Evolutionary conservation across 1,140 invertebrate genomes (phyloP).

Genomic region (Dolichoris vasculosae): DNA sequence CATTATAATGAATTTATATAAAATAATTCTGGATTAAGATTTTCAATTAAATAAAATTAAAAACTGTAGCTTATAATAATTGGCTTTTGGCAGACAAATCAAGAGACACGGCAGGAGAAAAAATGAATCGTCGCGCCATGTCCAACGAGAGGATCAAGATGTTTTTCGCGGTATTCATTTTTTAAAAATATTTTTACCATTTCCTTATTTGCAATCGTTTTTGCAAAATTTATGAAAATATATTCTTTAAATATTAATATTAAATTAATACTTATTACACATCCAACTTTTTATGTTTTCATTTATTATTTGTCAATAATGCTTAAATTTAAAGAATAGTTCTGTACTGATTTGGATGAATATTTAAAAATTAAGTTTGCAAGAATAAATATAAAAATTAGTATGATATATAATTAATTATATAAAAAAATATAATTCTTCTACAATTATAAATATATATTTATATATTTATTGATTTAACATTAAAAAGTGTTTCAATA

Average conservation of each 20-base stretch:
- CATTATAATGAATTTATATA: neutral
- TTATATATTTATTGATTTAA: no score
- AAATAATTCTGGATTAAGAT: neutral
- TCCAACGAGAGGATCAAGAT: slow-evolving; percentile 95
- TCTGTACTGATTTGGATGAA: neutral
- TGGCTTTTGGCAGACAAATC: slow-evolving; percentile 71
- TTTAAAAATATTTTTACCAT: slow-evolving; percentile 9
- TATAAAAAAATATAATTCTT: no score
- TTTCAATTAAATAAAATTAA: neutral
- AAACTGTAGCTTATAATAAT: slow-evolving; percentile 49
- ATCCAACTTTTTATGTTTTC: neutral
- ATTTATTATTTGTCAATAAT: neutral
- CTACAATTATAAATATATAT: no score
- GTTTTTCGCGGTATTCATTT: slow-evolving; percentile 86
- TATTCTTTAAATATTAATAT: slow-evolving; percentile 15
- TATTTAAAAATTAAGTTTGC: slow-evolving; percentile 16
- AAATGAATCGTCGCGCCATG: slow-evolving; percentile 86
- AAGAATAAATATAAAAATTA: no score
- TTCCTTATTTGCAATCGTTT: slow-evolving; percentile 6
- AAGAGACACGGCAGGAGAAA: slow-evolving; percentile 79
- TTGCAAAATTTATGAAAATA: neutral
- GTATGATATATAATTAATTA: no score
- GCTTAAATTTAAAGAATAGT: neutral
- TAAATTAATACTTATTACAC: slow-evolving; percentile 14
- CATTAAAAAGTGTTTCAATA: no score